Base-by-base conservation (phyloP, 2,113 vertebrate species). In the Indicator maculatus region DNA sequence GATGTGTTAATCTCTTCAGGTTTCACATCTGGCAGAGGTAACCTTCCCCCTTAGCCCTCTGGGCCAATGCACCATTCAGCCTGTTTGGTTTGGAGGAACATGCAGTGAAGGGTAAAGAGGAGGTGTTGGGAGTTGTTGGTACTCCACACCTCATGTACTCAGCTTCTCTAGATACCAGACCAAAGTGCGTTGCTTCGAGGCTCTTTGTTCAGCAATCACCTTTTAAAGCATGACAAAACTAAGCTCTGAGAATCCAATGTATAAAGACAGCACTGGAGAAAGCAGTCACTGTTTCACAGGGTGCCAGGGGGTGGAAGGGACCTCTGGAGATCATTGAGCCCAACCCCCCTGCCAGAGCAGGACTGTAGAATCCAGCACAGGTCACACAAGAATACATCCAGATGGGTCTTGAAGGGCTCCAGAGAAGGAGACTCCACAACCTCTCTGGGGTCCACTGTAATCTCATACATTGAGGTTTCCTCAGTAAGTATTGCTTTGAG, bases 61-160 rank as follows among this genome's bases (percentile, higher is more conserved):
- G 64, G 58, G 5, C 6, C 13, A 14, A 1, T 0, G 4, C 19
- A 45, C 30, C 9, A 3, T 16, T 55, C 77, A 31, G 60, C 23
- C 9, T 16, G 47, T 21, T 8, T 33, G 53, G 4, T 53, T 20
- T 55, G 56, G 56, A 64, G 41, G 14, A 5, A 2, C 12, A 1
- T n/a, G 65, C 65, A 44, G 12, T 20, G 36, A n/a, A 44, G 56
- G 7, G 26, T 70, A 13, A 55, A 6, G 8, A 33, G 58, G 69
- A 77, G 81, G 1, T 3, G 0, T 0, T 70, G 36, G 55, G 56
- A 88, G 73, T 59, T 82, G 1, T 44, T 12, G 3, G 30, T 64
- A 9, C 72, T 17, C 8, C 76, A 65, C n/a, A 18, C 33, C 73
- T 82, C 61, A 2, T 5, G 16, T 5, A 26, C 36, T 23, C 31